These are phyloP conservation scores for Beroe ovata DNA, from an alignment of 37 sponge, comb jelly and placozoan genomes.

Conservation along the genomic window DNA sequence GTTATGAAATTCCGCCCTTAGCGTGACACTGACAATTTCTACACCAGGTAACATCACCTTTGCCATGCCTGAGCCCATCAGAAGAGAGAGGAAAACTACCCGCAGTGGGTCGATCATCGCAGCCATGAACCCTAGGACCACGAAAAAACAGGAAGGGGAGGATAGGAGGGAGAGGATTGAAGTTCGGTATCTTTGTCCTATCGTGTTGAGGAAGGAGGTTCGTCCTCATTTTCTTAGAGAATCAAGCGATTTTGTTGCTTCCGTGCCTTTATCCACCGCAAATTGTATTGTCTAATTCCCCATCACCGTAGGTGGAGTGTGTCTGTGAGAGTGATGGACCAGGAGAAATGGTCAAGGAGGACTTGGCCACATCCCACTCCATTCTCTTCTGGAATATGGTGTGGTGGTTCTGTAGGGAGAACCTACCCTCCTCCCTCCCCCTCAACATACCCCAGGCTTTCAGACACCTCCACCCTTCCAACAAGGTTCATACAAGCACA, in stretches of 20 bases:
- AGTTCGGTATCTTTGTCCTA: constrained; percentile 41
- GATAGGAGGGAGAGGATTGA: constrained; percentile 4
- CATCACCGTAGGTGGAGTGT: constrained; percentile 20
- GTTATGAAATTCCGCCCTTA: no score
- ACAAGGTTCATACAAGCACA: no score
- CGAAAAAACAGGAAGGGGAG: not conserved
- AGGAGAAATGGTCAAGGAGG: constrained; percentile 40
- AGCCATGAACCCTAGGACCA: constrained; percentile 42
- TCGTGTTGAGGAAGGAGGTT: constrained; percentile 57
- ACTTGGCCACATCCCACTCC: constrained; percentile 59
- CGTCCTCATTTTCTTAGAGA: not conserved
- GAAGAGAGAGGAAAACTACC: constrained; percentile 38
- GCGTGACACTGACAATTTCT: no score
- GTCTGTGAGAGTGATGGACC: constrained; percentile 65
- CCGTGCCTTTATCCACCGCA: not conserved
- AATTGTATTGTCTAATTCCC: not conserved
- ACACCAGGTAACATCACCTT: constrained; percentile 53
- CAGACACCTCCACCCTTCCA: constrained; percentile 52
- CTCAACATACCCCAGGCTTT: constrained; percentile 64
- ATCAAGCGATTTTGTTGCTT: no score
- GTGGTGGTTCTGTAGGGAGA: constrained; percentile 66
- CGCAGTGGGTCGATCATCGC: constrained; percentile 53
- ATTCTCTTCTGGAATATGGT: constrained; percentile 68
- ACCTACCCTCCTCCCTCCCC: constrained; percentile 16
- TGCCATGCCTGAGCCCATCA: constrained; percentile 58